Percentiles rank a stretch among this genome's conserved stretches.
phyloP scores from a whole-genome alignment of 2,797 vertebrate species.

The Coendou prehensilis region DNA sequence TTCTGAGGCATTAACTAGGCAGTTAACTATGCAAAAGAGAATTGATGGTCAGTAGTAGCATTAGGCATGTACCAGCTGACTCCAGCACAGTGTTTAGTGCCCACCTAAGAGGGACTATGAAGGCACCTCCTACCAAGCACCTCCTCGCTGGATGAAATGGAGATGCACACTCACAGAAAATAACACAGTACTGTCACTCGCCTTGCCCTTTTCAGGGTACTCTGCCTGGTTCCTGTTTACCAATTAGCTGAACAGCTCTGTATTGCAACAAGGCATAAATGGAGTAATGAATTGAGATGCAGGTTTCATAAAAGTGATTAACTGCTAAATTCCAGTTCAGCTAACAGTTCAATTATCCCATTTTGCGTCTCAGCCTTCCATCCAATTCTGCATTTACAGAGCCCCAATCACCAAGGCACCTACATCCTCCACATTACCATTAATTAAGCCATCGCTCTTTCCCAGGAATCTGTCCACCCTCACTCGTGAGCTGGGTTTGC shows the following conservation, averaged over 20 bases:
- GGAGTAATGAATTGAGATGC: slow-evolving; percentile 80
- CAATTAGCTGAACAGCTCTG: slow-evolving; percentile 69
- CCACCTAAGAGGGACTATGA: not conserved
- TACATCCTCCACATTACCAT: slow-evolving; percentile 67
- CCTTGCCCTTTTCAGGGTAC: slow-evolving; percentile 57
- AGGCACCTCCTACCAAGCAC: not conserved
- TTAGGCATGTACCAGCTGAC: not conserved
- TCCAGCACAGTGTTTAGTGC: not conserved
- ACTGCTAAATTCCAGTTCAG: slow-evolving; percentile 81
- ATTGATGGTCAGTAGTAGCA: not conserved
- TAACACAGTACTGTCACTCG: not conserved
- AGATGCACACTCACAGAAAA: slow-evolving; percentile 2
- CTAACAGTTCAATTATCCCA: slow-evolving; percentile 83
- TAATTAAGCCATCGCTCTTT: slow-evolving; percentile 79
- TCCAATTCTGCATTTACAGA: slow-evolving; percentile 68
- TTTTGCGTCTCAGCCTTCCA: slow-evolving; percentile 79
- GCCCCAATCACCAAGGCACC: slow-evolving; percentile 69
- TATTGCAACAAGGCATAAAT: slow-evolving; percentile 71
- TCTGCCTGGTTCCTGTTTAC: slow-evolving; percentile 70
- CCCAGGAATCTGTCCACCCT: slow-evolving; percentile 71
- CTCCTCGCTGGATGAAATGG: not conserved
- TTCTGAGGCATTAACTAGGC: not conserved
- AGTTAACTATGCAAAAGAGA: not conserved
- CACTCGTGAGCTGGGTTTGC: slow-evolving; percentile 9
- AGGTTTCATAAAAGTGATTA: slow-evolving; percentile 83